Conservation (phyloP, 2,888 invertebrate species). For the Stenichneumon culpator region DNA sequence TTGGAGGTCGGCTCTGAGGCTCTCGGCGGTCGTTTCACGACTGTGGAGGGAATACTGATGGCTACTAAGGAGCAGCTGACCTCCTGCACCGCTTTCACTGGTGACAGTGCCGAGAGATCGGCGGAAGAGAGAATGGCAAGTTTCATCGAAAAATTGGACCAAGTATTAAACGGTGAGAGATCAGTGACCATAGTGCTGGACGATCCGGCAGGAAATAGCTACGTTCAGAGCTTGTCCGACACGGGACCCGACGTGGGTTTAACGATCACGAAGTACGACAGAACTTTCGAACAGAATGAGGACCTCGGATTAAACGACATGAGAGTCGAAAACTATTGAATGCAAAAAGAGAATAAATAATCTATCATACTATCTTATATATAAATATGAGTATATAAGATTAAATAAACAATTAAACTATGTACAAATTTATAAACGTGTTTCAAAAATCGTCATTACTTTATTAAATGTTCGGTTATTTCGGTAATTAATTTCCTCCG, state of each 20-base stretch:
- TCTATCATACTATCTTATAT: too few species aligned
- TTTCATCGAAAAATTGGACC: constrained; percentile 90
- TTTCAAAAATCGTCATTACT: constrained; percentile 25
- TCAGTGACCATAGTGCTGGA: constrained; percentile 93
- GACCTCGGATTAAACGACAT: constrained; percentile 98
- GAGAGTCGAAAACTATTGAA: constrained; percentile 94
- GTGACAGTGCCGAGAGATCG: constrained; percentile 89
- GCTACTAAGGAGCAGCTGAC: constrained; percentile 92
- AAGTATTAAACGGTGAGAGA: constrained; percentile 88
- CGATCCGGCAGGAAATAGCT: constrained; percentile 99
- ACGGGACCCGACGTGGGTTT: constrained; percentile 90
- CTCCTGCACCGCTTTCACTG: constrained; percentile 89
- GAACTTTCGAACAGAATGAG: constrained; percentile 97
- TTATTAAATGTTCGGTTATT: background rate
- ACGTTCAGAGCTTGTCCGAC: constrained; percentile 92
- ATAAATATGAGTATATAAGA: too few species aligned
- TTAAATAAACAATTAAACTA: too few species aligned
- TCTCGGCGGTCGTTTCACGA: constrained; percentile 97
- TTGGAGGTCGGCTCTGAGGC: constrained; percentile 94
- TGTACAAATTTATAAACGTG: constrained; percentile 47
- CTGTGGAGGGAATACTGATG: constrained; percentile 94
- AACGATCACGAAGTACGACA: constrained; percentile 92
- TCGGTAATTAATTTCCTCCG: constrained; percentile 24
- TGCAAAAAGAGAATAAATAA: background rate
- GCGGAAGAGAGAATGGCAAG: constrained; percentile 87